Evolutionary conservation across 2,888 invertebrate species (phyloP).

Genomic region (Thera obeliscata): DNA sequence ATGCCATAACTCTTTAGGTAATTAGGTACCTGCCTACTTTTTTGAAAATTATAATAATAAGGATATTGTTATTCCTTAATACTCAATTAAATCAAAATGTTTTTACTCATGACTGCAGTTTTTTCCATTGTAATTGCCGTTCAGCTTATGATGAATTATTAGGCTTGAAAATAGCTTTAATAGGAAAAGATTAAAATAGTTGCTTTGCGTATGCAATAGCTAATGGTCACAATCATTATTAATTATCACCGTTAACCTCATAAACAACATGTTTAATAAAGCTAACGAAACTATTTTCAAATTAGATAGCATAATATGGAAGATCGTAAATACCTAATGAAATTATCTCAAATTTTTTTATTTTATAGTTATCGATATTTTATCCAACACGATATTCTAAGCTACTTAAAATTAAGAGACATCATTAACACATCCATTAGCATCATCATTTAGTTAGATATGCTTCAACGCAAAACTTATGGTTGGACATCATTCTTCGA

Average conservation of each 20-base stretch:
- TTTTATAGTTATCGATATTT: conserved; percentile 26
- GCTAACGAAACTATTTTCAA: conserved; percentile 5
- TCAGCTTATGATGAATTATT: no score
- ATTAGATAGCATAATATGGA: neutral
- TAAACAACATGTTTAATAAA: neutral
- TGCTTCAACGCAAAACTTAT: conserved; percentile 9
- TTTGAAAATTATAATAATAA: no score
- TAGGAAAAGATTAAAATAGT: neutral
- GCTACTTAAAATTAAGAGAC: conserved; percentile 19
- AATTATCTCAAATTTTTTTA: conserved; percentile 9
- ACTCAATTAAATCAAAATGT: no score
- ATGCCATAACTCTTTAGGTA: no score
- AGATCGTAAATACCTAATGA: conserved; percentile 5
- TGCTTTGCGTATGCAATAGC: neutral
- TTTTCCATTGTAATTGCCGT: no score
- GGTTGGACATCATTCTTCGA: conserved; percentile 1
- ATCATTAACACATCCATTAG: conserved; percentile 24
- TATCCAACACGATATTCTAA: conserved; percentile 19
- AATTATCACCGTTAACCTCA: neutral
- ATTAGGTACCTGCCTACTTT: no score
- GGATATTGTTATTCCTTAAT: no score
- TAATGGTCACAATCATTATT: neutral
- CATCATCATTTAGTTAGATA: conserved; percentile 19
- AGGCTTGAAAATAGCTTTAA: neutral
- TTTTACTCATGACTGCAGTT: no score